A percentile compares a stretch with the other conserved stretches of the same genome.
phyloP scores from a whole-genome alignment of 2,797 vertebrate species.

The Clamator glandarius region DNA sequence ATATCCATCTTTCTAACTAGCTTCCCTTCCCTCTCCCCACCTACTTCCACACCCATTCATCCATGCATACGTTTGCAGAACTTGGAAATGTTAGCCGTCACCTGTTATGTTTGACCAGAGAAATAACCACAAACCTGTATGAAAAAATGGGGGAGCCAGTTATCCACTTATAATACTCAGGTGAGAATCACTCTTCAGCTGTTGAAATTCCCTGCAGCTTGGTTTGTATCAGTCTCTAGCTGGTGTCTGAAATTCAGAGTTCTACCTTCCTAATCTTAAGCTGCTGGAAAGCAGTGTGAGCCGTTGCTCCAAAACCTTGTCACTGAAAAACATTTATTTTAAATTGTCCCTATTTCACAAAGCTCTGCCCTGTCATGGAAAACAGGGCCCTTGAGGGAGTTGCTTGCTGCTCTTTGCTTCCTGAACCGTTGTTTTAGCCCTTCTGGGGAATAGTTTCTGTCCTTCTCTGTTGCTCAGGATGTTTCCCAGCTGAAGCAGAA shows the following conservation, averaged over 20 bases:
- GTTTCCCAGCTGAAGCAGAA: conserved; percentile 66
- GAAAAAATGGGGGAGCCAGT: conserved; percentile 66
- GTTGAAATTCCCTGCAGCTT: conserved; percentile 68
- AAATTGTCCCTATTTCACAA: not conserved
- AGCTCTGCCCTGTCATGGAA: not conserved
- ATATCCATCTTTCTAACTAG: conserved; percentile 59
- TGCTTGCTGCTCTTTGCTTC: not conserved
- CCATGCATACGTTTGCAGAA: conserved; percentile 69
- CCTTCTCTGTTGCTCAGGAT: conserved; percentile 29
- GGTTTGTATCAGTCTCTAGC: conserved; percentile 36
- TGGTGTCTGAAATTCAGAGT: not conserved
- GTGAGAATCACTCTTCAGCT: conserved; percentile 72
- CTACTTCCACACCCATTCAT: conserved; percentile 64
- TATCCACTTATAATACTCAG: conserved; percentile 66
- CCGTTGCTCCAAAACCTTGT: not conserved
- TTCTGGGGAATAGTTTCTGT: not conserved
- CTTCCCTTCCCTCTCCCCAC: conserved; percentile 57
- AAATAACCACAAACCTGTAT: conserved; percentile 71
- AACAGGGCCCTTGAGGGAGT: not conserved
- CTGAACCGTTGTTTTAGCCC: not conserved
- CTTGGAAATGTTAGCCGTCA: conserved; percentile 72
- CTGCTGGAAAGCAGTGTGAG: not conserved
- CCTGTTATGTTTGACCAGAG: conserved; percentile 72
- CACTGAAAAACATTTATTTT: not conserved
- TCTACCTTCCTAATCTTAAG: not conserved